These are phyloP conservation scores for Australoheros facetus DNA, from an alignment of 2,797 vertebrate genomes.

Conservation along the genomic window DNA sequence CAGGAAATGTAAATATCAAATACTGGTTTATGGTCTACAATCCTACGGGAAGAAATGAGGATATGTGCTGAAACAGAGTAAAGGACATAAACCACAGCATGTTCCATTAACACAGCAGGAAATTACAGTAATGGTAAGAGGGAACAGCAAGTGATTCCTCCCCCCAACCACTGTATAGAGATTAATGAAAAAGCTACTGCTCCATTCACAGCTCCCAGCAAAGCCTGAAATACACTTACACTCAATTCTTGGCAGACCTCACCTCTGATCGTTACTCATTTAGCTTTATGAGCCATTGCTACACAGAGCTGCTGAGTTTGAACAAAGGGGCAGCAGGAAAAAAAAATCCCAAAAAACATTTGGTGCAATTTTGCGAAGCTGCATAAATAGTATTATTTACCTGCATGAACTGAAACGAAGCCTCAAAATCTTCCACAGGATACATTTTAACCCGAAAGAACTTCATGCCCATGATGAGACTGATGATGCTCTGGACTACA, in stretches of 20 bases:
- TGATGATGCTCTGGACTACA: constrained; percentile 97
- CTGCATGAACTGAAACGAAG: constrained; percentile 99
- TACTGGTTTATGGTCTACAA: background rate
- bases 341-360: background rate
- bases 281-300: constrained; percentile 58
- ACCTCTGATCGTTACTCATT: constrained; percentile 58
- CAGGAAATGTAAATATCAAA: background rate
- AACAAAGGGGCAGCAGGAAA: constrained; percentile 41
- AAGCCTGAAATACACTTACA: constrained; percentile 26
- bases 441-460: constrained; percentile 99
- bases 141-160: constrained; percentile 3
- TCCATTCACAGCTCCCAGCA: constrained; percentile 50
- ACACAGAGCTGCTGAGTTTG: constrained; percentile 53
- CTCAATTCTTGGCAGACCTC: constrained; percentile 46
- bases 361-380: constrained; percentile 27
- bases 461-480: constrained; percentile 99
- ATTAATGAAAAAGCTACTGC: constrained; percentile 56
- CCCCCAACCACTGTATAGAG: constrained; percentile 27
- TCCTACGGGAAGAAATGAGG: background rate
- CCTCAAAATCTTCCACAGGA: constrained; percentile 98
- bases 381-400: constrained; percentile 68
- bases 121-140: constrained; percentile 18
- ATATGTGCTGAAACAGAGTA: background rate
- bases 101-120: constrained; percentile 47
- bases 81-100: constrained; percentile 34